Evolutionary conservation across 2,888 invertebrate genomes (phyloP).

Genomic region (Ectobius pallidus): DNA sequence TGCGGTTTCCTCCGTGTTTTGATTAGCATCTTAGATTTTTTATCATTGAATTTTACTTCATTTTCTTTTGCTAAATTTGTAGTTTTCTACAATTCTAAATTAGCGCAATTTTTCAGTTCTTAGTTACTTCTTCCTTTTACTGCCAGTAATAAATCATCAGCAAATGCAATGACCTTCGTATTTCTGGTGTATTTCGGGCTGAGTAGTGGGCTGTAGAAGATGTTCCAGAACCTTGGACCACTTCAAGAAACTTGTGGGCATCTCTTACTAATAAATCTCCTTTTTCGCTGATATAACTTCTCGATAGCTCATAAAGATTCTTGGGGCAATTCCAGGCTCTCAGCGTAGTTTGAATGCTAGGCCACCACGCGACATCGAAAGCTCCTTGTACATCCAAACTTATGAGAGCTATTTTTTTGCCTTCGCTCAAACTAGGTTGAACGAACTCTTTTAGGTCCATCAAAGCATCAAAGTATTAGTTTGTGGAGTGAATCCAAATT

Average conservation of each 20-base stretch:
- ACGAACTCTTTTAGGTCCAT: background rate
- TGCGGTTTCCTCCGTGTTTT: background rate
- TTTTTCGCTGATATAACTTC: background rate
- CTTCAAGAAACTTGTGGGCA: background rate
- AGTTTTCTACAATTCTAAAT: background rate
- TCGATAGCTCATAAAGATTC: no score
- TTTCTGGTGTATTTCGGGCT: background rate
- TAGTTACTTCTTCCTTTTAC: background rate
- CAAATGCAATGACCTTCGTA: no score
- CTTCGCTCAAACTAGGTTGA: background rate
- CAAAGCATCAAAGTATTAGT: background rate
- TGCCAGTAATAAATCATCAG: no score
- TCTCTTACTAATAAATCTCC: background rate
- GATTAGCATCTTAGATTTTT: background rate
- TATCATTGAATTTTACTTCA: background rate
- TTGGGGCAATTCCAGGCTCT: background rate
- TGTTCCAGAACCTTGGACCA: no score
- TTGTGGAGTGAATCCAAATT: background rate
- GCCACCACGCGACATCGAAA: conserved; percentile 5
- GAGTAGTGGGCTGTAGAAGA: no score
- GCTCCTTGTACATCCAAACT: background rate
- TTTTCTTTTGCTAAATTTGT: background rate
- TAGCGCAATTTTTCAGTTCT: background rate
- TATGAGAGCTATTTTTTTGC: background rate
- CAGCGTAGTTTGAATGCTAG: background rate